Base-by-base conservation (phyloP, 1,140 invertebrate genomes). In the Pollicipes pollicipes region DNA sequence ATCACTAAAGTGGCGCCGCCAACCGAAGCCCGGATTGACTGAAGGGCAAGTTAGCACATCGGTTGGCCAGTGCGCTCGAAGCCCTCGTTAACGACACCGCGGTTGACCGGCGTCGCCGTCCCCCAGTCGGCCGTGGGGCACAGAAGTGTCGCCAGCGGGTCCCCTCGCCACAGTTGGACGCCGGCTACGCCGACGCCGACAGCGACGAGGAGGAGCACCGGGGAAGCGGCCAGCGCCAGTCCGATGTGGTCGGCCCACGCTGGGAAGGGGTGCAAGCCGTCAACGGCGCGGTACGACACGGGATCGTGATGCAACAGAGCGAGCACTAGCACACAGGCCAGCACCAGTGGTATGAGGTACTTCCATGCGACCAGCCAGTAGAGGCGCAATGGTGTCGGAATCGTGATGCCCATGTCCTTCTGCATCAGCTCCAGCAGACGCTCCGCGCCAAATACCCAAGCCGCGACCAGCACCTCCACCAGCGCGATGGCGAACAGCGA, bases 401-500 rank as follows among this genome's bases (percentile, higher is more conserved):
- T 70, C 73, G 79, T 81, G 31, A 77, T 75, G 28, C 79, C 80
- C 69, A 84, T 75, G 79, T 83, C 83, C 28, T 76, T 71, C 32
- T 76, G 72, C 58, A 82, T 80, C 71, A 82, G 80, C 30, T 80
- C 75, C 64, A 80, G 75, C 73, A 83, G 10, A 10, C 45, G 45
- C 17, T 58, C 45, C 13, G 45, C 45, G 8, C 45, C 45, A 21
- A 58, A 58, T 2, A 24, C 45, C 45, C 45, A 58, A 3, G 10
- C 45, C 13, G 24, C 45, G 6, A 21, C 45, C 10, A 95, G 76
- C 97, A 89, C 87, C 79, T 93, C 90, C 35, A 83, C 82, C 67
- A 91, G 89, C 21, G 97, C 95, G 26, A 95, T 94, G 69, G 97
- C 87, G n/a, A 98, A 78, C 81, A 98, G 95, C 2, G 95, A 97